Evolutionary conservation across 2,797 vertebrate species (phyloP), one percentile per base, ranked within the genome.

Genomic region (Schizothorax lantsangensis): DNA sequence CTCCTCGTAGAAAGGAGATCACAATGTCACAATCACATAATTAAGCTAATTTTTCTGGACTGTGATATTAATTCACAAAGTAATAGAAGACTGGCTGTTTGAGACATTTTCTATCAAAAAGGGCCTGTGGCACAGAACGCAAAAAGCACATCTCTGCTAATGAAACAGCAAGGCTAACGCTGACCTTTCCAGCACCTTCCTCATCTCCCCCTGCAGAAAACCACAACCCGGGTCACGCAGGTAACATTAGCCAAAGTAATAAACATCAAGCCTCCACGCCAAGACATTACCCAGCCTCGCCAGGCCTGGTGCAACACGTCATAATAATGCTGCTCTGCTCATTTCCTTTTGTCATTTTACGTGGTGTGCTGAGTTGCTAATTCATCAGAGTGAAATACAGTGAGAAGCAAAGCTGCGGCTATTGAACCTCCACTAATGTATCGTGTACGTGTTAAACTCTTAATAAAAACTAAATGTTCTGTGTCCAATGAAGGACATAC

Each of bases 391-490:
- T 92, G 94, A 93, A 93, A 93, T 90, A 95, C 91, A 92, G 91
- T 79, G 91, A 90, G 23, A 26, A 89, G 47, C 86, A 86, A 92
- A 91, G 91, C 92, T 88, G 95, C 94, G 82, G 90, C 90, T 40
- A 75, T 94, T 96, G 97, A 98, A 98, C 97, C 96, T 86, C 91
- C 89, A 90, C 95, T 96, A 95, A 98, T 97, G 97, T 96, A 96
- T 97, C 96, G 94, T 97, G 97, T 98, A 97, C 94, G 93, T 97
- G 95, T 97, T 98, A 98, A 98, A 97, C 92, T 97, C 94, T 97
- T 99, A 99, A 99, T 98, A 97, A 97, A 99, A 99, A 97, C 96
- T 96, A 98, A 99, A 99, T 98, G 98, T 97, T 97, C 96, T 97
- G 97, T 98, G 96, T 98, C 97, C 97, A 96, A 97, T 97, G 96